These are phyloP conservation scores for Suillia variegata DNA, from an alignment of 2,888 invertebrate species.

Conservation along the genomic window DNA sequence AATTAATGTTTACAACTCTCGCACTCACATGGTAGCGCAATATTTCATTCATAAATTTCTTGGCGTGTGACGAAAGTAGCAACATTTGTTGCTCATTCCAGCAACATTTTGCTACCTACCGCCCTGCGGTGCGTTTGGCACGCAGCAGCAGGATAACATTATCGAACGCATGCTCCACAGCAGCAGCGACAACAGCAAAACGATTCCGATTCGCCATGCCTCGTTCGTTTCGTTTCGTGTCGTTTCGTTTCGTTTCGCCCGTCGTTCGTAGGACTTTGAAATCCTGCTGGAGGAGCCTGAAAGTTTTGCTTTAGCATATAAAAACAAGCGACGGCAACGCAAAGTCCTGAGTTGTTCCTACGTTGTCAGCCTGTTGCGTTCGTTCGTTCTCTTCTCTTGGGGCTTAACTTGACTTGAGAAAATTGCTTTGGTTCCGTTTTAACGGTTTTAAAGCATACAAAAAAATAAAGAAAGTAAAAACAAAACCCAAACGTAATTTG, in stretches of 20 bases:
- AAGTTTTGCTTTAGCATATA: no score
- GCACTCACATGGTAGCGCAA: neutral
- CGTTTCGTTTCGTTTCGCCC: slow-evolving; percentile 5
- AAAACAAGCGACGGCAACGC: slow-evolving; percentile 50
- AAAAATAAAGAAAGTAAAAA: no score
- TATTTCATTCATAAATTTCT: slow-evolving; percentile 11
- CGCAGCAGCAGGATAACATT: slow-evolving; percentile 20
- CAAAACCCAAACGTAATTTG: no score
- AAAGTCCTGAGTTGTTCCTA: slow-evolving; percentile 54
- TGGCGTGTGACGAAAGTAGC: slow-evolving; percentile 13
- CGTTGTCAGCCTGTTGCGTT: slow-evolving; percentile 61
- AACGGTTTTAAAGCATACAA: no score
- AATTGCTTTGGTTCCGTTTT: no score
- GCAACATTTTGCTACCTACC: neutral
- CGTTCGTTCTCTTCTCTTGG: no score
- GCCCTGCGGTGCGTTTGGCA: neutral
- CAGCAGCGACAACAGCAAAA: neutral
- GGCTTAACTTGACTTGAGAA: no score
- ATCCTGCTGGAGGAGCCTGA: no score
- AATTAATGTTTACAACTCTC: slow-evolving; percentile 22
- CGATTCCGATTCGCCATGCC: neutral
- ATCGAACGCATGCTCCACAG: neutral
- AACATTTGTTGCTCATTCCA: neutral
- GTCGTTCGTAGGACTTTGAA: slow-evolving; percentile 23
- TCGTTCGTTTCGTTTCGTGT: neutral